Conservation (phyloP, 2,888 invertebrate species). For the Apamea monoglypha region DNA sequence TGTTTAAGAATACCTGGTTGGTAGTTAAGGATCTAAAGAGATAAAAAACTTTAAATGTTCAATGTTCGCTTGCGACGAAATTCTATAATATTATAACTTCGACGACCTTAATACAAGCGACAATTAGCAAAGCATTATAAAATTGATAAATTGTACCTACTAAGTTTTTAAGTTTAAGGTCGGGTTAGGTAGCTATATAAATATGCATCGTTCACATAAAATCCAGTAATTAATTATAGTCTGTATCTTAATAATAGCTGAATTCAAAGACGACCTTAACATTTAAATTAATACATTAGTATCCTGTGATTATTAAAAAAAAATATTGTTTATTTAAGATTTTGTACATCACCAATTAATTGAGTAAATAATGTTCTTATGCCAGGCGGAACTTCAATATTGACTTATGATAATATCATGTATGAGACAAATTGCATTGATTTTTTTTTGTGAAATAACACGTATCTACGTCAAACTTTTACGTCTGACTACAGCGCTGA, state of each 20-base stretch:
- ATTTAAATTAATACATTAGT: conserved; percentile 52
- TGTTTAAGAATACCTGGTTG: not conserved
- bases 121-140: not conserved
- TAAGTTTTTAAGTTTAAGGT: conserved; percentile 26
- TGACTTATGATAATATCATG: conserved; percentile 56
- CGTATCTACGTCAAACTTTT: conserved; percentile 2
- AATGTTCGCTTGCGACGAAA: not conserved
- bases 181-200: conserved; percentile 2
- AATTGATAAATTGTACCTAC: conserved; percentile 23
- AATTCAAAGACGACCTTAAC: conserved; percentile 51
- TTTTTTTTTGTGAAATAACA: conserved; percentile 29
- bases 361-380: conserved; percentile 46
- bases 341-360: conserved; percentile 50
- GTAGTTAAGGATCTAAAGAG: not conserved
- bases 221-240: conserved; percentile 41
- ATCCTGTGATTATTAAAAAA: conserved; percentile 34
- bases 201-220: conserved; percentile 25
- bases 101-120: not conserved
- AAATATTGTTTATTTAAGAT: conserved; percentile 35
- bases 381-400: conserved; percentile 62
- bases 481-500: not conserved
- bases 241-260: conserved; percentile 41
- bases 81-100: not conserved
- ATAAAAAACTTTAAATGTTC: not conserved
- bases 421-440: conserved; percentile 20